Evolutionary conservation across 1,140 invertebrate genomes (phyloP).

Genomic region (Meloidogyne chitwoodi): DNA sequence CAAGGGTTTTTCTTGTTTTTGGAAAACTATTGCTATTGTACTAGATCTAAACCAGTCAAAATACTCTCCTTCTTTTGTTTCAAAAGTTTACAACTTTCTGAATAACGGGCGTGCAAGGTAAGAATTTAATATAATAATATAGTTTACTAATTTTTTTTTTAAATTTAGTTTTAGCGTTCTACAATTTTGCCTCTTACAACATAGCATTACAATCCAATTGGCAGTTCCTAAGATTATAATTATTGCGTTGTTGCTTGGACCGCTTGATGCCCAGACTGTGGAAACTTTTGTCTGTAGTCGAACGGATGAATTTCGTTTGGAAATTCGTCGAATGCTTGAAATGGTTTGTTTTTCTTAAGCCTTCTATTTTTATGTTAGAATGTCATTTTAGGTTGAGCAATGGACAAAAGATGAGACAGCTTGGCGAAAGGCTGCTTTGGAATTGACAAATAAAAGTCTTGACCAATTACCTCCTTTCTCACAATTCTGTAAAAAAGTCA

Average conservation of each 20-base stretch:
- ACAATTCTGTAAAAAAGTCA: conserved; percentile 3
- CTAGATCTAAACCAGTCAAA: conserved; percentile 4
- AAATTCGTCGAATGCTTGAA: not conserved
- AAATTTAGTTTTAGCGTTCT: conserved; percentile 7
- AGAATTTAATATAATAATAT: not conserved
- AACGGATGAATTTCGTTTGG: not conserved
- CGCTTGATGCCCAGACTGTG: conserved; percentile 1
- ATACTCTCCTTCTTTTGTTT: not conserved
- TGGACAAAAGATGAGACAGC: conserved; percentile 3
- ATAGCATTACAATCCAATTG: not conserved
- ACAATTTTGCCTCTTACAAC: not conserved
- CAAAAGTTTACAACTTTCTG: not conserved
- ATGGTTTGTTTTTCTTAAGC: not conserved
- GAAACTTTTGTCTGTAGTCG: not conserved
- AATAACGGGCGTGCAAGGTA: not conserved
- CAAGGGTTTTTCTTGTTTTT: not conserved
- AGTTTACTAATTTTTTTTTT: not conserved
- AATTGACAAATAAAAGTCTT: not conserved
- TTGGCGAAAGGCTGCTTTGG: not conserved
- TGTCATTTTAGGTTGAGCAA: not conserved
- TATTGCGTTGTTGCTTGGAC: not conserved
- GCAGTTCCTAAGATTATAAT: not conserved
- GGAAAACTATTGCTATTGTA: conserved; percentile 1
- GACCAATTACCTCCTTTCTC: not conserved
- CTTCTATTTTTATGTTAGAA: not conserved